A percentile compares a stretch with the other conserved stretches of the same genome.
Conservation (phyloP, 2,888 invertebrate species). For the Orchestes rusci region DNA sequence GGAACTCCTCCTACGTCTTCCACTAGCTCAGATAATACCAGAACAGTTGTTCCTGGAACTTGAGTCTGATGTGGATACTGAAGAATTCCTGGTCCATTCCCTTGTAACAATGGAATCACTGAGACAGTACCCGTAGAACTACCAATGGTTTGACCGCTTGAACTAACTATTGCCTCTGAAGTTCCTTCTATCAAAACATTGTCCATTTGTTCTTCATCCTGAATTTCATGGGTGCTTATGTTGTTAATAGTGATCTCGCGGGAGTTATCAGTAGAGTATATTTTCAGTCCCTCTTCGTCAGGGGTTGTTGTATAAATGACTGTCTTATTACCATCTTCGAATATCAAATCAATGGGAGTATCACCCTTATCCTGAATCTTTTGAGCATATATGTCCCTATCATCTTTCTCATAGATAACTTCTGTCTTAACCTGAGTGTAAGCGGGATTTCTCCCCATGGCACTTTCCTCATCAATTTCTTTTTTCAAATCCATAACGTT, state of each 20-base stretch:
- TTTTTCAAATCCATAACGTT: slow-evolving; percentile 69
- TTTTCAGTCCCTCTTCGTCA: slow-evolving; percentile 74
- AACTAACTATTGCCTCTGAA: slow-evolving; percentile 49
- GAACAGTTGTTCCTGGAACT: slow-evolving; percentile 54
- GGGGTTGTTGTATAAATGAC: slow-evolving; percentile 75
- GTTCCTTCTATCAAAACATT: slow-evolving; percentile 51
- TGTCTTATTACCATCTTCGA: slow-evolving; percentile 77
- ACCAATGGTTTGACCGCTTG: slow-evolving; percentile 44
- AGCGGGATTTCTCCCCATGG: slow-evolving; percentile 49
- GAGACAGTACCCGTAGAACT: slow-evolving; percentile 43
- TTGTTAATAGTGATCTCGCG: slow-evolving; percentile 44
- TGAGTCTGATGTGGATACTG: slow-evolving; percentile 47
- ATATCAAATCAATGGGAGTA: slow-evolving; percentile 73
- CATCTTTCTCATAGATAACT: slow-evolving; percentile 45
- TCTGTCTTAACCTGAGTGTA: slow-evolving; percentile 53
- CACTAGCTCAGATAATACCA: slow-evolving; percentile 63
- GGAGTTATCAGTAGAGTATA: slow-evolving; percentile 59
- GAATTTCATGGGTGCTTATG: slow-evolving; percentile 44
- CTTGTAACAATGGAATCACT: slow-evolving; percentile 48
- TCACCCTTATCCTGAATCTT: slow-evolving; percentile 55
- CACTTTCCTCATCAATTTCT: slow-evolving; percentile 58
- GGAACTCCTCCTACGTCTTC: slow-evolving; percentile 62
- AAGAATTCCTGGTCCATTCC: slow-evolving; percentile 48
- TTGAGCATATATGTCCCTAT: slow-evolving; percentile 44
- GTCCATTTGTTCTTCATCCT: slow-evolving; percentile 42